Percentiles rank a stretch among this genome's conserved stretches.
Evolutionary conservation across 2,888 invertebrate genomes (phyloP).

Genomic region (Nasonovia ribisnigri): DNA sequence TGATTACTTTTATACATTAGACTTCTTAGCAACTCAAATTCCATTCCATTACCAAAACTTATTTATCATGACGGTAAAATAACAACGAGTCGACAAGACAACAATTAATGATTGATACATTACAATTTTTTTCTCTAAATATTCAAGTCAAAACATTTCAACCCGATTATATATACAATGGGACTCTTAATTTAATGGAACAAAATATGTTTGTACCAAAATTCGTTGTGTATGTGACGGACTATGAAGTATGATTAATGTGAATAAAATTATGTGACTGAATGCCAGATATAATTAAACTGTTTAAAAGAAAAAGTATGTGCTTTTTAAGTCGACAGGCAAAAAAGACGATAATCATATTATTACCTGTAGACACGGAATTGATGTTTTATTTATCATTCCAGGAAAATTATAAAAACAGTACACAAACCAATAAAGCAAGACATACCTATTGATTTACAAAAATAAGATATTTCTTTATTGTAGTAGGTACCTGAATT

Average conservation of each 20-base stretch:
- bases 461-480: not conserved
- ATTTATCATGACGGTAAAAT: not conserved
- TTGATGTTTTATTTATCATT: not conserved
- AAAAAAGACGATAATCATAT: not conserved
- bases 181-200: slow-evolving; percentile 34
- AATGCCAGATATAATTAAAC: slow-evolving; percentile 20
- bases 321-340: not conserved
- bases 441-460: not conserved
- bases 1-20: not conserved
- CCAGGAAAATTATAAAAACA: not conserved
- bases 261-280: not conserved
- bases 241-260: slow-evolving; percentile 25
- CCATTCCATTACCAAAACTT: not conserved
- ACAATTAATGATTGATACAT: slow-evolving; percentile 3
- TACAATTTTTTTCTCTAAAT: slow-evolving; percentile 12
- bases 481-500: not conserved
- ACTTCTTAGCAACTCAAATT: not conserved
- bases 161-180: not conserved
- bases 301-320: slow-evolving; percentile 23
- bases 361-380: not conserved
- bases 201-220: slow-evolving; percentile 1
- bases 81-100: not conserved
- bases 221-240: not conserved
- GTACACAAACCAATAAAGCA: no score
- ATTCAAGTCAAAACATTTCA: slow-evolving; percentile 22